Evolutionary conservation across 2,113 vertebrate genomes (phyloP).

Genomic region (Isurus oxyrinchus): DNA sequence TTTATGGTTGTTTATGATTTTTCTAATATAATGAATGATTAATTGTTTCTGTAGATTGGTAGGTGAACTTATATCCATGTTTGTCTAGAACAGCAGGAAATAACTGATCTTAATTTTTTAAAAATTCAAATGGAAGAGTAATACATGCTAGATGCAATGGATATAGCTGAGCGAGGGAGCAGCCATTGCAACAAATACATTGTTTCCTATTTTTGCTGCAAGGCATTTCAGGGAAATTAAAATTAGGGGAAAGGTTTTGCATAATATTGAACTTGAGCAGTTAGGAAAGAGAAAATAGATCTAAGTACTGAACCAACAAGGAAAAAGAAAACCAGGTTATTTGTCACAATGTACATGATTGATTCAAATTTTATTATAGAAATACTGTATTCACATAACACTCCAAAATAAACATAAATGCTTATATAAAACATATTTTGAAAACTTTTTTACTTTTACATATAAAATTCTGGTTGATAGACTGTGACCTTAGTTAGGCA

Average conservation of each 20-base stretch:
- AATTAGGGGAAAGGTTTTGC: background rate
- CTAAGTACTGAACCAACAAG: background rate
- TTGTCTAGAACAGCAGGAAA: background rate
- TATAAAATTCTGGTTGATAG: background rate
- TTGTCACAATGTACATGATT: background rate
- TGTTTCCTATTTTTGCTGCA: background rate
- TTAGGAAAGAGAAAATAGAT: background rate
- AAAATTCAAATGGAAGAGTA: background rate
- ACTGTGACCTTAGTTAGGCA: background rate
- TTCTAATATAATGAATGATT: background rate
- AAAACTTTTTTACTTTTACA: background rate
- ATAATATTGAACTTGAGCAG: background rate
- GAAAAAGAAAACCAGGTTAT: background rate
- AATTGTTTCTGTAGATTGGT: background rate
- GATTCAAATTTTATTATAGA: background rate
- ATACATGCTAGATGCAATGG: background rate
- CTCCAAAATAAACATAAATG: constrained; percentile 1
- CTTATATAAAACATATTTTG: background rate
- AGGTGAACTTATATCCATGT: background rate
- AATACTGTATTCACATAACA: background rate
- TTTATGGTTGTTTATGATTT: background rate
- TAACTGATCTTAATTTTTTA: background rate
- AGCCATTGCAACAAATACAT: background rate
- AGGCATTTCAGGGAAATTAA: background rate
- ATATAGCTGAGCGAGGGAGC: background rate